Conservation (phyloP, 2,888 invertebrate genomes). For the Dryocosmus kuriphilus region DNA sequence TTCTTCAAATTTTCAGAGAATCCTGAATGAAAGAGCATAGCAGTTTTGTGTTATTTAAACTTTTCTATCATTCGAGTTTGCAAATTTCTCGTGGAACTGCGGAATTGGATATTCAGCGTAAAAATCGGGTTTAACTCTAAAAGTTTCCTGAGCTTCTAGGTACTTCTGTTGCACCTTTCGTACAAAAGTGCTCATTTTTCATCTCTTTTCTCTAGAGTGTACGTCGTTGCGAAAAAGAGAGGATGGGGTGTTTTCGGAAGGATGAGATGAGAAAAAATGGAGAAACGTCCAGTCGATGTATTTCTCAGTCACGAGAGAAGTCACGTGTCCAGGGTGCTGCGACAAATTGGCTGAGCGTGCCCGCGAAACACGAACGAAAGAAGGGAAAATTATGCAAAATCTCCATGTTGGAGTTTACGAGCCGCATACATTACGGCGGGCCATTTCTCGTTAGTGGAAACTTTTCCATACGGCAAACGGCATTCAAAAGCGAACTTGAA, state of each 20-base stretch:
- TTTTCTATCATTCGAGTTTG: conserved; percentile 1
- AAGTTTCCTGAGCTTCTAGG: not conserved
- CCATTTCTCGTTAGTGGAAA: conserved; percentile 46
- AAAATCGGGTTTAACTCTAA: conserved; percentile 27
- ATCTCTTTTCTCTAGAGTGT: conserved; percentile 8
- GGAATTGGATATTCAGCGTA: conserved; percentile 13
- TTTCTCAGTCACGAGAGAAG: conserved; percentile 54
- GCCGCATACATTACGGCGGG: conserved; percentile 59
- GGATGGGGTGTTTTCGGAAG: not conserved
- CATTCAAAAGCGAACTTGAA: conserved; percentile 38
- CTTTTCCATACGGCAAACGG: conserved; percentile 16
- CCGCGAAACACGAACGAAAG: conserved; percentile 67
- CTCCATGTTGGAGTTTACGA: conserved; percentile 61
- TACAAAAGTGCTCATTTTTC: not conserved
- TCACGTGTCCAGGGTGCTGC: conserved; percentile 62
- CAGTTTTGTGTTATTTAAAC: conserved; percentile 3
- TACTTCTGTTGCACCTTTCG: conserved; percentile 14
- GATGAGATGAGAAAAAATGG: conserved; percentile 21
- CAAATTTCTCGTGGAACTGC: not conserved
- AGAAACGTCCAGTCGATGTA: conserved; percentile 54
- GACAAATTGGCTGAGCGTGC: conserved; percentile 72
- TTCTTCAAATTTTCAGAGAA: not conserved
- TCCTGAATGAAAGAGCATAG: not conserved
- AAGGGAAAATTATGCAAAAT: conserved; percentile 54
- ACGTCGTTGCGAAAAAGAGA: conserved; percentile 12